A percentile compares a stretch with the other conserved stretches of the same genome.
Evolutionary conservation across 2,888 invertebrate species (phyloP).

Genomic region (Sycophila texana): DNA sequence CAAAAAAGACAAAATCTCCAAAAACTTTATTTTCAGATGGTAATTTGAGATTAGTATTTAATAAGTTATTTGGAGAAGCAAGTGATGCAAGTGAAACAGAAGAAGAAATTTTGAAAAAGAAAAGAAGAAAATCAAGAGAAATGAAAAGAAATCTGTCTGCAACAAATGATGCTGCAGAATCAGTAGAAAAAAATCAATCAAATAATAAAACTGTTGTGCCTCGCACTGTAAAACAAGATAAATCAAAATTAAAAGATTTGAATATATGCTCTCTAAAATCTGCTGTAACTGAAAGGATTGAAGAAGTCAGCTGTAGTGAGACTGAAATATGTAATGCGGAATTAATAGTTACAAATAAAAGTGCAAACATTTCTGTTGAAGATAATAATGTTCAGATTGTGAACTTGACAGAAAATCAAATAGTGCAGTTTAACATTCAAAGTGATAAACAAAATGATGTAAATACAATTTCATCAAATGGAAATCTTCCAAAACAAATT

Average conservation of each 20-base stretch:
- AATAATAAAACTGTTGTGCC: not conserved
- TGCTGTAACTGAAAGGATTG: not conserved
- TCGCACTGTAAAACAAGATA: not conserved
- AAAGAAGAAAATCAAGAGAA: not conserved
- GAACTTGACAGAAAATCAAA: not conserved
- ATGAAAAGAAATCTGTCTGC: not conserved
- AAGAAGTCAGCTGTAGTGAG: not conserved
- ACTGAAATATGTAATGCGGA: not conserved
- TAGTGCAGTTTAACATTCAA: not conserved
- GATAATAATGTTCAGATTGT: too few relatives aligned
- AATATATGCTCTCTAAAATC: not conserved
- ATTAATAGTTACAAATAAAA: not conserved
- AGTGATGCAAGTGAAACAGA: conserved; percentile 11
- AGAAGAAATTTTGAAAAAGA: not conserved
- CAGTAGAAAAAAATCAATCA: not conserved
- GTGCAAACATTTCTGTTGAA: too few relatives aligned
- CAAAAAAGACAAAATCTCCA: not conserved
- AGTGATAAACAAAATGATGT: not conserved
- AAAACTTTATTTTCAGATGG: not conserved
- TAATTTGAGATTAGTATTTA: not conserved
- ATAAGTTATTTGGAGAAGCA: not conserved
- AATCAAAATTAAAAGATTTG: not conserved
- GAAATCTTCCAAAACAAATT: not conserved
- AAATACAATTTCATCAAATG: not conserved
- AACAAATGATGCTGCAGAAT: not conserved